phyloP scores from a whole-genome alignment of 2,113 vertebrate genomes.

The Trematocara marginatum region DNA sequence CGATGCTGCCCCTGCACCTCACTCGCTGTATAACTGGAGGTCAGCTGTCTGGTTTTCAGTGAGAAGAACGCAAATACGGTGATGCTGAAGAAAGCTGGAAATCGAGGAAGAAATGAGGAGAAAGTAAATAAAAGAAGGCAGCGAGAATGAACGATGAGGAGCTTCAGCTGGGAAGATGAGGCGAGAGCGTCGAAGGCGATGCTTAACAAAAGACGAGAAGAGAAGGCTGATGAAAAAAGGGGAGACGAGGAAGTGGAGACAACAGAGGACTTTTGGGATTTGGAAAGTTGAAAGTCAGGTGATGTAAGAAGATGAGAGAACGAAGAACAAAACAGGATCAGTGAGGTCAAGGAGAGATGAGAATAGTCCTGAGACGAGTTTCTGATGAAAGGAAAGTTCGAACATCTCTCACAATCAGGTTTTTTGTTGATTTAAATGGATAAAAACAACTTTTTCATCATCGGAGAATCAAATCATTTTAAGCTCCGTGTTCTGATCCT shows the following conservation, averaged over 20 bases:
- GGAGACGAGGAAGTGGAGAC: background rate
- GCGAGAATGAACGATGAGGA: background rate
- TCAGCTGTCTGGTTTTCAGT: background rate
- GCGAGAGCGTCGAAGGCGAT: background rate
- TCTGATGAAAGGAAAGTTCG: background rate
- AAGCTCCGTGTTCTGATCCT: background rate
- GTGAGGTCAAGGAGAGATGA: background rate
- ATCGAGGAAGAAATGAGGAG: background rate
- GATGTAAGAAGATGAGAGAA: conserved; percentile 10
- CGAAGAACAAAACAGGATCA: background rate
- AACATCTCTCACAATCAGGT: background rate
- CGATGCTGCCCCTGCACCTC: background rate
- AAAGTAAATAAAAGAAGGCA: background rate
- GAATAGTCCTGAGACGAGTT: background rate
- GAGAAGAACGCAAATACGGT: background rate
- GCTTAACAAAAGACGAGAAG: too few relatives aligned
- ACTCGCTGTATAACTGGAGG: background rate
- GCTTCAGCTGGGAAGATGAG: background rate
- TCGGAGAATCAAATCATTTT: background rate
- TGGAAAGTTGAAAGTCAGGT: background rate
- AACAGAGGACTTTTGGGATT: background rate
- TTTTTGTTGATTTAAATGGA: background rate
- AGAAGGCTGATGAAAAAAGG: conserved; percentile 10
- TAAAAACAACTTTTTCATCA: background rate
- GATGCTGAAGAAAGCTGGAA: background rate